Conservation (phyloP, 2,797 vertebrate genomes). For the Pipistrellus pipistrellus region DNA sequence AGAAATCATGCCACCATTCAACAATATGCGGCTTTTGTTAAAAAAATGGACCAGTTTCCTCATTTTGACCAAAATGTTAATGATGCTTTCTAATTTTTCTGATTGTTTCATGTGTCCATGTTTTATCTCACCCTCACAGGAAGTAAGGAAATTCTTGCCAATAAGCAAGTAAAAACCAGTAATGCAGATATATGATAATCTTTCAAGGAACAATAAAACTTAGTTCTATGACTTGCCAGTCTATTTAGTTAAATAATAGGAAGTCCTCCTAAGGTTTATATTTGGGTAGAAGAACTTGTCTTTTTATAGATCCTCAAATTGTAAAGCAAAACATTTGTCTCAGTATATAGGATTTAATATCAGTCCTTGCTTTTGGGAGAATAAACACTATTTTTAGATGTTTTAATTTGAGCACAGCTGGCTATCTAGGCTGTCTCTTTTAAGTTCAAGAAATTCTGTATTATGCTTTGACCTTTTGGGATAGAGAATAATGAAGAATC, state of each 20-base stretch:
- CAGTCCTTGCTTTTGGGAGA: slow-evolving; percentile 20
- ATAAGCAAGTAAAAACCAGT: background rate
- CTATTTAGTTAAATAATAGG: slow-evolving; percentile 45
- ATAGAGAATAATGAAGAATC: slow-evolving; percentile 76
- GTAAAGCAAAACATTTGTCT: background rate
- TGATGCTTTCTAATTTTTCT: background rate
- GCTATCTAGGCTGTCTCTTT: slow-evolving; percentile 65
- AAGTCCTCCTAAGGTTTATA: slow-evolving; percentile 42
- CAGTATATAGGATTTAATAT: slow-evolving; percentile 47
- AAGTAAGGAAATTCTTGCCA: slow-evolving; percentile 28
- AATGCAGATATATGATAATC: background rate
- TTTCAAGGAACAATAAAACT: background rate
- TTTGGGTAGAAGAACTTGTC: background rate
- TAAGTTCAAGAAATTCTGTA: slow-evolving; percentile 76
- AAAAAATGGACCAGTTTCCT: background rate
- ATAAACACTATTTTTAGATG: slow-evolving; percentile 71
- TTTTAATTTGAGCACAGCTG: slow-evolving; percentile 69
- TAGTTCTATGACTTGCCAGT: background rate
- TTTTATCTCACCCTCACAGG: background rate
- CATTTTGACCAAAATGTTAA: background rate
- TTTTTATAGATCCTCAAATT: slow-evolving; percentile 25
- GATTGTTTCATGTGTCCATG: background rate
- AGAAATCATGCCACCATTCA: background rate
- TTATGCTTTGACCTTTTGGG: slow-evolving; percentile 73
- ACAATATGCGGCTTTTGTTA: background rate